phyloP scores from a whole-genome alignment of 2,113 vertebrate genomes.

The Hippolais icterina region DNA sequence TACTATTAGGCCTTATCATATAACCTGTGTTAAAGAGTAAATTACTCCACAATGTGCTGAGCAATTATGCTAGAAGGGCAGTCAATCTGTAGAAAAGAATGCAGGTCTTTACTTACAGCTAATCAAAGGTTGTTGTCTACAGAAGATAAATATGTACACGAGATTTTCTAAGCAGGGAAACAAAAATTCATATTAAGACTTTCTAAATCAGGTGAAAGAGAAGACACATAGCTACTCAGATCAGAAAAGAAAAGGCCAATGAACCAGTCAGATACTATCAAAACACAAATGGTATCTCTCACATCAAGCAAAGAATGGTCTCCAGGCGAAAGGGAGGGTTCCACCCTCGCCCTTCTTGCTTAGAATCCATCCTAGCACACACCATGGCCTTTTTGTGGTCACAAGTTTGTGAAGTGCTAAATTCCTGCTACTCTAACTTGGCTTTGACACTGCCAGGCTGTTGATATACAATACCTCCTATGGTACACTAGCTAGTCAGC shows the following conservation, averaged over 20 bases:
- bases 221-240: not conserved
- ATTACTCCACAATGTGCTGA: not conserved
- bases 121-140: not conserved
- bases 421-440: conserved; percentile 26
- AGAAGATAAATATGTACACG: not conserved
- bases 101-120: not conserved
- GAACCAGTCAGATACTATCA: not conserved
- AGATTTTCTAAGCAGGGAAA: not conserved
- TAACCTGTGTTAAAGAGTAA: not conserved
- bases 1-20: not conserved
- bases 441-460: conserved; percentile 14
- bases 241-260: not conserved
- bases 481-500: not conserved
- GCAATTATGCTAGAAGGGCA: not conserved
- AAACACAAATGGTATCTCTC: not conserved
- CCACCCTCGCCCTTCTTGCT: not conserved
- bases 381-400: not conserved
- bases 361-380: not conserved
- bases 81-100: not conserved
- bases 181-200: not conserved
- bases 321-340: not conserved
- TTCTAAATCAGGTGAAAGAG: not conserved
- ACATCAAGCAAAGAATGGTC: not conserved
- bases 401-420: conserved; percentile 4
- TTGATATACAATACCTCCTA: conserved; percentile 45